Evolutionary conservation across 2,888 invertebrate genomes (phyloP), one percentile per base, ranked within the genome.

Genomic region (Chromoteleia sp.): DNA sequence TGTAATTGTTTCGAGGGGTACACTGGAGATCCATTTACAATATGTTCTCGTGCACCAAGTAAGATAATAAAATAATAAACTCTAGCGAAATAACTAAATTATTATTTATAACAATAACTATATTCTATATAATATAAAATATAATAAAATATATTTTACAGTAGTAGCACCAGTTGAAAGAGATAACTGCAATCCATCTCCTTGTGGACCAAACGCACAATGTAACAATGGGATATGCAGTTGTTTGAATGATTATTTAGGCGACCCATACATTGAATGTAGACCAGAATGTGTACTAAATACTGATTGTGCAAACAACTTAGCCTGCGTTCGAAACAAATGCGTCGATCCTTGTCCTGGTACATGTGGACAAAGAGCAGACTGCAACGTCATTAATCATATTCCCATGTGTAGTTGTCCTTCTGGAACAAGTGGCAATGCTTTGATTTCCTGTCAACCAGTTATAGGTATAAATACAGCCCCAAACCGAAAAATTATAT

Each of bases 271-370:
- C 63, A 79, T 86, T 29, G 92, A 91, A 17, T 93, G 93, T 82
- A 88, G 93, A 83, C 94, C 94, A 45, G 94, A 95, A 90, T 95
- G 95, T 87, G 93, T 94, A 1, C 89, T 93, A 2, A 95, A 94
- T 89, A 92, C 93, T 14, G 95, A 95, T 85, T 95, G 95, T 87
- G 87, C 93, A 4, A 89, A 91, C 67, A 90, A 95, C 83, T 94
- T 94, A 88, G 95, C 97, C 1, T 97, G 97, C 87, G 92, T 96
- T n/a, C 94, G 95, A 87, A 94, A 95, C 85, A 96, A 96, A 92
- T 97, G 97, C 89, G 88, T 92, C 6, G 94, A 96, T 90, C 97
- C 97, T 56, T 97, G 97, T 84, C 93, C 94, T 48, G 94, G 94
- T 65, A 94, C 94, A 75, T 96, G 95, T 87, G 96, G 95, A 61